Evolutionary conservation across 2,888 invertebrate species (phyloP).

Genomic region (Nycteola revayana): DNA sequence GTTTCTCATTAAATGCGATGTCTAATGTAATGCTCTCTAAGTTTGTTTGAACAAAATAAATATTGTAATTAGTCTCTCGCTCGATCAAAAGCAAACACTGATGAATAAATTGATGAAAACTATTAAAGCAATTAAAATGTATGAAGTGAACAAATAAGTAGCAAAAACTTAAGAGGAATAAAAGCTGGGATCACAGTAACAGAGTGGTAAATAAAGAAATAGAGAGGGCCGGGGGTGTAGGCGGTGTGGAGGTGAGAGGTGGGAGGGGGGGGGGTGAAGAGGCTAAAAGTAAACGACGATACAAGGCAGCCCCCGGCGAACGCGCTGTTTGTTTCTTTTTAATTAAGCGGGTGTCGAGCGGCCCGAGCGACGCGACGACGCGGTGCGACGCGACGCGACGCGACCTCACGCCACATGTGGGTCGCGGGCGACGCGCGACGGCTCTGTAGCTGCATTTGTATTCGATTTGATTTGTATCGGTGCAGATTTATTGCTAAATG

Average conservation of each 20-base stretch:
- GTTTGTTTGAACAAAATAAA: no score
- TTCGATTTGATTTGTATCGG: no score
- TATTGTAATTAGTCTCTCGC: neutral
- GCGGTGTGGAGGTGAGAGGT: neutral
- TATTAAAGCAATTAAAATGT: slow-evolving; percentile 17
- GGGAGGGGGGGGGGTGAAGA: neutral
- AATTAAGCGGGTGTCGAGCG: slow-evolving; percentile 26
- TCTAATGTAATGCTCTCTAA: no score
- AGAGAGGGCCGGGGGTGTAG: slow-evolving; percentile 4
- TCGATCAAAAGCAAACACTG: neutral
- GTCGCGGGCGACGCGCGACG: neutral
- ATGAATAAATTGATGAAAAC: slow-evolving; percentile 6
- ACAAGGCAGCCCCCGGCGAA: slow-evolving; percentile 9
- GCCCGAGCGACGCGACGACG: slow-evolving; percentile 2
- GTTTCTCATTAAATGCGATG: no score
- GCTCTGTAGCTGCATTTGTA: no score
- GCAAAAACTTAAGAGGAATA: slow-evolving; percentile 11
- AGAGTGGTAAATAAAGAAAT: slow-evolving; percentile 22
- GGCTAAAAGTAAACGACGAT: slow-evolving; percentile 17
- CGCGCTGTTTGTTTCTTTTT: slow-evolving; percentile 30
- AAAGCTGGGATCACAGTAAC: slow-evolving; percentile 14
- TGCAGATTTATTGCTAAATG: no score
- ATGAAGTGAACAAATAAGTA: slow-evolving; percentile 14
- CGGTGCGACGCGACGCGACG: slow-evolving; percentile 1
- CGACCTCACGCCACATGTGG: neutral